Conservation (phyloP, 23 tunicate genomes). For the Phallusia fumigata region DNA sequence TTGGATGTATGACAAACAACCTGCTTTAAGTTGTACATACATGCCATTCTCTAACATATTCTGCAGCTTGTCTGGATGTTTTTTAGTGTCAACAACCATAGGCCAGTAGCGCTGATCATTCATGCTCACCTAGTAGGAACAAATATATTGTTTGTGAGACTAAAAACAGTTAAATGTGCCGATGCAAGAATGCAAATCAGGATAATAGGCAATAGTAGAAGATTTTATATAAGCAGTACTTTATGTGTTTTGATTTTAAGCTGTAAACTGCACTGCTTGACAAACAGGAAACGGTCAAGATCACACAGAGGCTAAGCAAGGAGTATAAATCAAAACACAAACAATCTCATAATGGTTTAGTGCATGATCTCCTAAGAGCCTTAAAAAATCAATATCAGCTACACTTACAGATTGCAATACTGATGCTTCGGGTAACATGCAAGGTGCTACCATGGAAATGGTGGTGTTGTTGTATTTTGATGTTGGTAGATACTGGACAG, state of each 20-base stretch:
- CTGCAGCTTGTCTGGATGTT: conserved; percentile 42
- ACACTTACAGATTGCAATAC: conserved; percentile 58
- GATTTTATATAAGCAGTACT: too few species aligned
- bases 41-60: conserved; percentile 59
- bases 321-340: too few species aligned
- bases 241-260: neutral
- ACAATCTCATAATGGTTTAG: too few species aligned
- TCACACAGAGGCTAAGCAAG: too few species aligned
- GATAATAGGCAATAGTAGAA: too few species aligned
- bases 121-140: conserved; percentile 25
- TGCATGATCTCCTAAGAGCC: too few species aligned
- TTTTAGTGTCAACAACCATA: conserved; percentile 30
- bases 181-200: too few species aligned
- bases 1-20: conserved; percentile 72
- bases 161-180: too few species aligned
- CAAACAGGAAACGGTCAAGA: neutral
- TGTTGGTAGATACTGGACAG: conserved; percentile 43
- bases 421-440: conserved; percentile 67
- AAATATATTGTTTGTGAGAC: neutral
- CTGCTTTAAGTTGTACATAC: conserved; percentile 74
- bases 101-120: conserved; percentile 73
- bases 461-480: neutral
- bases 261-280: neutral
- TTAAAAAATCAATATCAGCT: neutral
- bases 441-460: conserved; percentile 69